These are phyloP conservation scores for Apamea monoglypha DNA, from an alignment of 2,888 invertebrate species.

Conservation along the genomic window DNA sequence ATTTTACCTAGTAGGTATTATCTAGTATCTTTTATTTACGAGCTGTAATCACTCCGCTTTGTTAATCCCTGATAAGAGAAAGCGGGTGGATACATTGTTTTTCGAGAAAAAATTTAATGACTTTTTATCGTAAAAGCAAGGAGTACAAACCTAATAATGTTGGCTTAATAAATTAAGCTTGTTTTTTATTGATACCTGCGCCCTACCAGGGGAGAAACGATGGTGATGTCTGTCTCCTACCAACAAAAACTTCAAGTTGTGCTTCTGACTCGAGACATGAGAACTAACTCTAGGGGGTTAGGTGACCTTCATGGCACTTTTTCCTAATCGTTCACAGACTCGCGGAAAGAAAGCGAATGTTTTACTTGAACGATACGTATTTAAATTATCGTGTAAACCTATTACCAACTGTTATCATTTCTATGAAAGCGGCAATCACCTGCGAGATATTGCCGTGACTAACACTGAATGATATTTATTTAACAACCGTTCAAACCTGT, in stretches of 20 bases:
- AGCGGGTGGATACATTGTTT: constrained; percentile 16
- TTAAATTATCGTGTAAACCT: constrained; percentile 8
- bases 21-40: constrained; percentile 11
- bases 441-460: constrained; percentile 41
- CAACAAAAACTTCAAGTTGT: not conserved
- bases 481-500: not conserved
- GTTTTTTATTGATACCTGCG: not conserved
- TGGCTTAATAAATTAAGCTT: not conserved
- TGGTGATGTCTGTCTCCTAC: not conserved
- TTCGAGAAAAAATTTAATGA: constrained; percentile 5
- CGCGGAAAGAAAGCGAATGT: not conserved
- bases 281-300: not conserved
- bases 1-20: constrained; percentile 12
- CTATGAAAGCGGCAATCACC: constrained; percentile 28
- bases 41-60: constrained; percentile 15
- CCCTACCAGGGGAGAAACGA: not conserved
- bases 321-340: not conserved
- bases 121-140: constrained; percentile 7
- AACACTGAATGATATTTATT: constrained; percentile 25
- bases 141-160: not conserved
- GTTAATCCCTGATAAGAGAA: constrained; percentile 45
- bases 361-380: not conserved
- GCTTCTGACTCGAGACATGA: not conserved
- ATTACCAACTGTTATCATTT: constrained; percentile 42
- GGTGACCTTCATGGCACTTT: not conserved